Percentiles rank a stretch among this genome's conserved stretches.
Conservation (phyloP, 1,140 invertebrate species). For the Archivesica marissinica region DNA sequence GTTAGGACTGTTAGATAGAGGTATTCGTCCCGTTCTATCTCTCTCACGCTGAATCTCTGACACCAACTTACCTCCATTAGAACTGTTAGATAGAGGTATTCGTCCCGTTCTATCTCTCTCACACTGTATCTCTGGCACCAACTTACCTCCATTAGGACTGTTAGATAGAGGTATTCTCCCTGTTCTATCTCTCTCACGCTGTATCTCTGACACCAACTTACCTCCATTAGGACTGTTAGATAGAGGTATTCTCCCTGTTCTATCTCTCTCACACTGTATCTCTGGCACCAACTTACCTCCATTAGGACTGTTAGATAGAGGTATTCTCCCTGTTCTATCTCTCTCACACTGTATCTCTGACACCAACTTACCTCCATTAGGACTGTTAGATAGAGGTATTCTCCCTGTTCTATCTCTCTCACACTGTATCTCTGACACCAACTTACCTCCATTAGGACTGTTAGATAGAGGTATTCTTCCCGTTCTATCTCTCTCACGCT, state of each 20-base stretch:
- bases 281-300: conserved; percentile 55
- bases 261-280: conserved; percentile 11
- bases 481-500: conserved; percentile 28
- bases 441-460: conserved; percentile 58
- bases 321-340: conserved; percentile 48
- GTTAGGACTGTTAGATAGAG: conserved; percentile 48
- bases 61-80: conserved; percentile 43
- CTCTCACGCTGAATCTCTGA: conserved; percentile 1
- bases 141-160: conserved; percentile 46
- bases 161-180: conserved; percentile 32
- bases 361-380: conserved; percentile 56
- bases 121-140: not conserved
- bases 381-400: conserved; percentile 48
- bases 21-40: conserved; percentile 47
- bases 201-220: no score
- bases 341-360: not conserved
- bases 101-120: conserved; percentile 41
- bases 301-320: conserved; percentile 50
- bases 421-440: not conserved
- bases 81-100: conserved; percentile 46
- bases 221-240: conserved; percentile 55
- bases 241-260: conserved; percentile 46
- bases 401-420: conserved; percentile 42
- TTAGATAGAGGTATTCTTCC: conserved; percentile 43
- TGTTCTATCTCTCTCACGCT: conserved; percentile 28